Conservation (phyloP, 2,113 vertebrate species). For the Malurus elegans region DNA sequence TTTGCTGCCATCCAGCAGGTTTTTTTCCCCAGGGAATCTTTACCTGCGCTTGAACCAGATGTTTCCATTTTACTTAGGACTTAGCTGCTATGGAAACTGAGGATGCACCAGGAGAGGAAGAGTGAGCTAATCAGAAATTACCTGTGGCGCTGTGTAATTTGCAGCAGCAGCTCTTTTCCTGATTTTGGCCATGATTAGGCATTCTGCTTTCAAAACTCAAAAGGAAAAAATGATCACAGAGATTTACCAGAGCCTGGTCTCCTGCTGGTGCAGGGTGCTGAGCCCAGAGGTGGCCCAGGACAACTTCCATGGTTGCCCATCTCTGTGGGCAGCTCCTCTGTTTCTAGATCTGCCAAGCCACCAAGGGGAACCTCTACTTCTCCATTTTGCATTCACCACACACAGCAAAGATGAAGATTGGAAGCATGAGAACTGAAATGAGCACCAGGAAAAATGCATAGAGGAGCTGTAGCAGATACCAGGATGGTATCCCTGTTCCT, state of each 20-base stretch:
- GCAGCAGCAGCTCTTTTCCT: slow-evolving; percentile 61
- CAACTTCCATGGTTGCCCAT: background rate
- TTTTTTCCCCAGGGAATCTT: slow-evolving; percentile 56
- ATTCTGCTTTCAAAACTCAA: slow-evolving; percentile 41
- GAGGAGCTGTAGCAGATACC: background rate
- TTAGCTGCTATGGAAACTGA: slow-evolving; percentile 83
- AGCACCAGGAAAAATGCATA: background rate
- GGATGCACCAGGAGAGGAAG: slow-evolving; percentile 67
- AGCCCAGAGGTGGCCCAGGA: background rate
- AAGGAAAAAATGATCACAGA: slow-evolving; percentile 38
- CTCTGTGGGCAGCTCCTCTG: background rate
- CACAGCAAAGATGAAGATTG: background rate
- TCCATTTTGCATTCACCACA: background rate
- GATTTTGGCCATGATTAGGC: slow-evolving; percentile 62
- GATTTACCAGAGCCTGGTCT: background rate
- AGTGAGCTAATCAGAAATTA: slow-evolving; percentile 74
- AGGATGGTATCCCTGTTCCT: background rate
- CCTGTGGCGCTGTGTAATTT: slow-evolving; percentile 74
- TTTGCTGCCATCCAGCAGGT: slow-evolving; percentile 35
- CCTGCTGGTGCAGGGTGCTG: background rate
- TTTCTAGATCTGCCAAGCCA: background rate
- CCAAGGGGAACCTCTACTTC: background rate
- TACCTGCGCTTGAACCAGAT: slow-evolving; percentile 68
- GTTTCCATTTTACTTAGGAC: slow-evolving; percentile 72
- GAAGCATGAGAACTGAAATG: background rate